Evolutionary conservation across 2,113 vertebrate genomes (phyloP).

Genomic region (Oryzias woworae): DNA sequence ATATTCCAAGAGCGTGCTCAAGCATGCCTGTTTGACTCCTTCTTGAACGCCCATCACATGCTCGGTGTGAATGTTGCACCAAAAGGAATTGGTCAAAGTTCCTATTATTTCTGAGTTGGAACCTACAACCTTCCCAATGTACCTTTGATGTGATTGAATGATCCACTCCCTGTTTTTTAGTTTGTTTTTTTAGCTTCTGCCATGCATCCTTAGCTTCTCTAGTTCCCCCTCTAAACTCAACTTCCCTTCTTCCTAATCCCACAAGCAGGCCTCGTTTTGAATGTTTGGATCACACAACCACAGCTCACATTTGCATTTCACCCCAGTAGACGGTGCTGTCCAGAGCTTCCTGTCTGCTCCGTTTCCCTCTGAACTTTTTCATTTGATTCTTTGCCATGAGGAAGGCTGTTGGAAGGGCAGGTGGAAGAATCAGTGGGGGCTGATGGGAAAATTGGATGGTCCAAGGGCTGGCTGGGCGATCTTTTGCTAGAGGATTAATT

Average conservation of each 20-base stretch:
- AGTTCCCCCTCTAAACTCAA: conserved; percentile 52
- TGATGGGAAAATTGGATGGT: conserved; percentile 65
- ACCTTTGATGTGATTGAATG: conserved; percentile 45
- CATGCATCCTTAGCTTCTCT: conserved; percentile 58
- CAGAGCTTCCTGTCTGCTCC: conserved; percentile 1
- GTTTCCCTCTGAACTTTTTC: conserved; percentile 41
- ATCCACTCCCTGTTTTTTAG: conserved; percentile 3
- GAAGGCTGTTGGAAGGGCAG: conserved; percentile 45
- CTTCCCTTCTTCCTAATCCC: conserved; percentile 61
- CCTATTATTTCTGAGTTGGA: conserved; percentile 66
- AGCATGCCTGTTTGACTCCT: too few relatives aligned
- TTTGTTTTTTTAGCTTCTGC: conserved; percentile 61
- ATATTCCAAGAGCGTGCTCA: too few relatives aligned
- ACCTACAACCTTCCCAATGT: conserved; percentile 62
- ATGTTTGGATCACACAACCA: conserved; percentile 33
- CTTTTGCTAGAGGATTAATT: conserved; percentile 74
- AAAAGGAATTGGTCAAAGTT: conserved; percentile 22
- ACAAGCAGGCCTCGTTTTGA: conserved; percentile 53
- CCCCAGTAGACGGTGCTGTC: not conserved
- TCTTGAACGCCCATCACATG: not conserved
- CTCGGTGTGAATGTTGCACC: not conserved
- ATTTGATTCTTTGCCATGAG: conserved; percentile 48
- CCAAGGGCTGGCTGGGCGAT: conserved; percentile 68
- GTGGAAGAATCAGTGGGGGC: conserved; percentile 61
- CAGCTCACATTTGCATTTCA: conserved; percentile 26